Base-by-base conservation (phyloP, 1,140 invertebrate species). In the Tetramorium parvispinum region DNA sequence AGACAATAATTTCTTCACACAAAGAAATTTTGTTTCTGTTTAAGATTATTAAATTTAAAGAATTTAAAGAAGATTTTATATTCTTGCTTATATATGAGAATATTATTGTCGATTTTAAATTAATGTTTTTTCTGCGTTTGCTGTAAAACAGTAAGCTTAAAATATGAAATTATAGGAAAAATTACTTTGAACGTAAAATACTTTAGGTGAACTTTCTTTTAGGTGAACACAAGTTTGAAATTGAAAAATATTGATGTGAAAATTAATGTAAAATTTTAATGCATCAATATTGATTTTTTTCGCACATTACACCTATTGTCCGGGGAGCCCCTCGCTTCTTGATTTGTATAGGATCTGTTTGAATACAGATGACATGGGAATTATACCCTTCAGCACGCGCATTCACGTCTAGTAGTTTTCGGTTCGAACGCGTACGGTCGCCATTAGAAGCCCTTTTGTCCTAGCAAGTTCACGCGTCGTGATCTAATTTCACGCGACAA, bases 401-500 rank as follows among this genome's bases (percentile, higher is more conserved):
- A 82, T 82, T 82, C 51, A 73, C 51, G 51, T 71, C 37, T 27
- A 59, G 49, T n/a, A 43, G 79, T 3, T 66, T 66, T 71, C 79
- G 51, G 37, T 57, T 68, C 49, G 76, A 46, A 21, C n/a, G 59
- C 76, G 24, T 24, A 37, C 27, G 27, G 59, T 37, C 27, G 63
- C 51, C 18, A 27, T 82, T 82, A 82, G 79, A 46, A 24, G 51
- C 37, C 51, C 79, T 57, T 82, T 82, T 71, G 79, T 82, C 24
- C 51, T 21, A 71, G 51, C 32, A 73, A 82, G 21, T 71, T 82
- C 51, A 57, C 40, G 46, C 66, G 13, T 40, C 46, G 77, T 68
- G 66, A 71, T 82, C 79, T 73, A 82, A 82, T 82, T 73, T 82
- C 79, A 16, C 66, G 40, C 51, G 21, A 71, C 79, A 68, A 63